Evolutionary conservation across 53 echinoderm and acorn worm genomes (phyloP), one percentile per base, ranked within the genome.

Genomic region (Temnopleurus reevesii): DNA sequence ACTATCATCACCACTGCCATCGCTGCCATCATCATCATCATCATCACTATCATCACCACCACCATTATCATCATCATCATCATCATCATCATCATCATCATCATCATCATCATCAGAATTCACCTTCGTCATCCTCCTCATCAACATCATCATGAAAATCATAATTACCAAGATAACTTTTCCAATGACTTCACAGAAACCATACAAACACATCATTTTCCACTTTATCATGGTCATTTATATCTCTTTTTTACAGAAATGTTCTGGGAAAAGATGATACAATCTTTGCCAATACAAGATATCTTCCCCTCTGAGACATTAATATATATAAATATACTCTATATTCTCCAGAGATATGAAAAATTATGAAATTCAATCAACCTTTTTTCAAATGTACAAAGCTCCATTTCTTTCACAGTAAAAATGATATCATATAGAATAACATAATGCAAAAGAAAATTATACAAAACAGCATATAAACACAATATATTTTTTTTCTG

Each of bases 241-340:
- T 79, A 79, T 47, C 46, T 13, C 45, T 79, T 79, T 77, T 79
- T 79, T 49, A 79, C 49, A 49, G 46, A 79, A 79, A 79, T 28
- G 24, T 47, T 79, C 46, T 29, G 49, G 79, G 79, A 79, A 79
- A 79, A 49, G 53, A 79, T 79, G 51, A 49, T 49, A 79, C 28
- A 49, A 13, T 18, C 49, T 79, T 47, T 79, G 49, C 19, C 26
- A 28, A 26, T 43, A 43, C 30, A 28, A 28, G 27, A 60, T 56
- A 56, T 56, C n/a, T n/a, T n/a, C n/a, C n/a, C n/a, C n/a, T n/a
- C n/a, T n/a, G n/a, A n/a, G n/a, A 49, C 15, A 49, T 0, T 12
- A 12, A 60, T 71, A 79, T 49, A 79, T 79, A 79, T 79, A 79
- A 79, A 79, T 79, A 79, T 79, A 49, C 49, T 79, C 71, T 79